These are phyloP conservation scores for Drosophila biarmipes DNA, from an alignment of 1,140 invertebrate species.

Conservation along the genomic window DNA sequence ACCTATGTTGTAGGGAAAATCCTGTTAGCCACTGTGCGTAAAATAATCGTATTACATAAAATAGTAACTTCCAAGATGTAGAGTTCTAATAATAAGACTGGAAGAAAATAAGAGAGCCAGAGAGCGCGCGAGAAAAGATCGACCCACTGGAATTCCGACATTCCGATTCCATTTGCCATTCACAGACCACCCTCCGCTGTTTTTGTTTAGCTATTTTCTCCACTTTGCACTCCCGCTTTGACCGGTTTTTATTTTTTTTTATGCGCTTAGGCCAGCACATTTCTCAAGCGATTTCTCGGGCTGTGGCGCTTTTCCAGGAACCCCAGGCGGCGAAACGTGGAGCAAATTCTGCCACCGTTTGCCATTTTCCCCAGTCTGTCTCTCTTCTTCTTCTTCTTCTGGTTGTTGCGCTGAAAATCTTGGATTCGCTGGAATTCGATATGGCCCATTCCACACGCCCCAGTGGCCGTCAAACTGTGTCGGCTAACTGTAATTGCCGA, in stretches of 20 bases:
- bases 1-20: too few species aligned
- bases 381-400: neutral
- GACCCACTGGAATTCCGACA: slow-evolving; percentile 22
- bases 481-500: slow-evolving; percentile 40
- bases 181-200: neutral
- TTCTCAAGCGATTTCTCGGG: slow-evolving; percentile 26
- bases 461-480: slow-evolving; percentile 21
- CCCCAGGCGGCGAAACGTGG: slow-evolving; percentile 11
- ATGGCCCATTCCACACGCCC: slow-evolving; percentile 2
- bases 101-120: neutral
- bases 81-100: neutral
- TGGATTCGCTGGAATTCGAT: slow-evolving; percentile 33
- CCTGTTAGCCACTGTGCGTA: too few species aligned
- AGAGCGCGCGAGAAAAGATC: slow-evolving; percentile 7
- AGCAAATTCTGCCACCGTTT: slow-evolving; percentile 33
- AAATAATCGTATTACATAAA: too few species aligned
- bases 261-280: slow-evolving; percentile 9
- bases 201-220: slow-evolving; percentile 5
- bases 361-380: slow-evolving; percentile 19
- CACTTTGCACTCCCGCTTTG: slow-evolving; percentile 2
- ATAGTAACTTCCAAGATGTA: too few species aligned
- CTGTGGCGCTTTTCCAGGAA: slow-evolving; percentile 37
- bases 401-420: slow-evolving; percentile 3
- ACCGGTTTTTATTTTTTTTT: slow-evolving; percentile 7
- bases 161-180: slow-evolving; percentile 15